Evolutionary conservation across 2,888 invertebrate species (phyloP), one percentile per base, ranked within the genome.

Genomic region (Drosophila paranaensis): DNA sequence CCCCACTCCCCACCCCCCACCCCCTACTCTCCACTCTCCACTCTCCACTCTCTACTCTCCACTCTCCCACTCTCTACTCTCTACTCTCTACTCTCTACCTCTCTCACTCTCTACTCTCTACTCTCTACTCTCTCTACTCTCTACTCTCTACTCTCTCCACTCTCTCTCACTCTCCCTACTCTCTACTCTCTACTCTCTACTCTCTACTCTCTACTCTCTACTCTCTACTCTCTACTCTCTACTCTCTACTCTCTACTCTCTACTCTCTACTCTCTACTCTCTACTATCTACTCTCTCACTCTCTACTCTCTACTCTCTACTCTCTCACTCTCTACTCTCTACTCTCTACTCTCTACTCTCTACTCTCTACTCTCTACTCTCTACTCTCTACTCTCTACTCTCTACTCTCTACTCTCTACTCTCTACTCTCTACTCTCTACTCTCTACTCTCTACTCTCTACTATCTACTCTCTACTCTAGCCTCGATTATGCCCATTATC

Each of bases 111-210:
- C 11, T 45, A 25, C 46, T 46, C 46, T 25, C 11, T 25, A 25
- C 45, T 45, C 46, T 48, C 6, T 48, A 33, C n/a, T n/a, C 48
- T 33, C 48, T n/a, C 25, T 33, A 33, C 5, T 16, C 48, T 50
- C 33, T 50, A 33, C 43, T 43, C 16, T 43, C n/a, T 43, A 10
- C 42, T 43, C 39, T 45, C 13, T 45, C 16, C 20, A 13, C 45
- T 45, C 45, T 45, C 46, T 46, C 46, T 25, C 11, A 25, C 45
- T 45, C 46, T 48, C 6, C 33, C 25, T 33, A 33, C 5, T 16
- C 48, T 50, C 33, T 50, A 33, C 43, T 43, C 16, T 43, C n/a
- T 43, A 10, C 42, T 43, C n/a, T 43, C 16, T 43, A 25, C 20
- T 43, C 43, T 43, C n/a, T 43, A 43, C 43, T 20, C 20, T 43